Base-by-base conservation (phyloP, 1,140 invertebrate genomes). In the Cotesia chilonis region DNA sequence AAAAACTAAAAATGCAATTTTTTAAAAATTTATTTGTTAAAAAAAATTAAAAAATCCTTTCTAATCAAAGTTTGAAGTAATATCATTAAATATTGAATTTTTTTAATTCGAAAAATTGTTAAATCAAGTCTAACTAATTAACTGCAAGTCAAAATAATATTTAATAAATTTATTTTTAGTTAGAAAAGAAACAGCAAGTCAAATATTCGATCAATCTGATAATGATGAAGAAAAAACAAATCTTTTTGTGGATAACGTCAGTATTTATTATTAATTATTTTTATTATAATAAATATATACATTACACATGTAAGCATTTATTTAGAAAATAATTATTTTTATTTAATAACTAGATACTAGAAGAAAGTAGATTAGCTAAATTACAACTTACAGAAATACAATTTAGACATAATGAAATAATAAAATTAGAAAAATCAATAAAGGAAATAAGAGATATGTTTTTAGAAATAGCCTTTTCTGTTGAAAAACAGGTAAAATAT, bases 401-500 rank as follows among this genome's bases (percentile, higher is more conserved):
- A 88, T 92, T 90, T 72, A 89, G 95, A 69, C 95, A 96, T 81
- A 90, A 91, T 72, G 94, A 96, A 86, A 91, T 97, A 75, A 85
- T 94, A 71, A 94, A 95, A 84, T 88, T 96, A 68, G 95, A 97
- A 89, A 92, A 90, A 76, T 92, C 92, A 76, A 91, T 97, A 74
- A 85, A 85, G 75, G 94, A 96, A 84, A 87, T 97, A 57, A 91
- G 91, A 82, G 94, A 95, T 77, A 91, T 96, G 87, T 96, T 96
- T 87, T 87, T 91, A 78, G 92, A 94, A 84, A 90, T 95, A 83
- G 92, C 92, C 51, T 90, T 92, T 83, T 85, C 94, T 37, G 89
- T 95, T 20, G 92, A 94, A 78, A 88, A 89, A 82, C 94, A 95
- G 88, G 91, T 91, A 82, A 76, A 5, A 37, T 57, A 37, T n/a